These are phyloP conservation scores for Drosophila meridionalis DNA, from an alignment of 2,888 invertebrate genomes.

Conservation along the genomic window DNA sequence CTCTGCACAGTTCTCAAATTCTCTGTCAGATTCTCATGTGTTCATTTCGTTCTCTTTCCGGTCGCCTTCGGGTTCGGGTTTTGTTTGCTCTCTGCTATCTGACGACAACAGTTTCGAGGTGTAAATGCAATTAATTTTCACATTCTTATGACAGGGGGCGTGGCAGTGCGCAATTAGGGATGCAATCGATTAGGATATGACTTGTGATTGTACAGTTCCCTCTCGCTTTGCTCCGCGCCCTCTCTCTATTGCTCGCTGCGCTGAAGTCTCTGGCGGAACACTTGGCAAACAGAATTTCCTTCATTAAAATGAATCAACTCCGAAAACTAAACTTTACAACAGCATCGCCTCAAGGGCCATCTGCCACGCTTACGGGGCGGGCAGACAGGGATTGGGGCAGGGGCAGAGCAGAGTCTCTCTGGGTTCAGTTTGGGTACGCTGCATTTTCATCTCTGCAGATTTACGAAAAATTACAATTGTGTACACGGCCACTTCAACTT, in stretches of 20 bases:
- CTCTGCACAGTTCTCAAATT: slow-evolving; percentile 3
- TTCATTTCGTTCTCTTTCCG: slow-evolving; percentile 46
- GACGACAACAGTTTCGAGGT: slow-evolving; percentile 46
- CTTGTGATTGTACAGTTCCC: slow-evolving; percentile 17
- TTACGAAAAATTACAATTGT: slow-evolving; percentile 71
- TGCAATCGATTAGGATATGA: slow-evolving; percentile 30
- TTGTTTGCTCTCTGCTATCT: slow-evolving; percentile 37
- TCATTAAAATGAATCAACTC: slow-evolving; percentile 71
- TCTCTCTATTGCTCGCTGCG: slow-evolving; percentile 5
- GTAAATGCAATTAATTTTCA: slow-evolving; percentile 60
- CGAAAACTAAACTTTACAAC: slow-evolving; percentile 61
- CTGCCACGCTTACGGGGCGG: slow-evolving; percentile 14
- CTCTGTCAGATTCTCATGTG: slow-evolving; percentile 29
- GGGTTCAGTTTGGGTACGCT: not conserved
- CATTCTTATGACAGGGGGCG: slow-evolving; percentile 30
- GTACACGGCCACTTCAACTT: slow-evolving; percentile 73
- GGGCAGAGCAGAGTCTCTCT: not conserved
- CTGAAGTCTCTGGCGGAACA: slow-evolving; percentile 48
- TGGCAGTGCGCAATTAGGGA: slow-evolving; percentile 23
- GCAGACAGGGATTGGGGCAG: not conserved
- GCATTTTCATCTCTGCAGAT: slow-evolving; percentile 58
- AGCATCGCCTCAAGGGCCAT: slow-evolving; percentile 51
- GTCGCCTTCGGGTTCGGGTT: slow-evolving; percentile 23
- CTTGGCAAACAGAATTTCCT: slow-evolving; percentile 61
- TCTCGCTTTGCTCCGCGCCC: not conserved